Evolutionary conservation across 2,797 vertebrate species (phyloP).

Genomic region (Poecile montanus): DNA sequence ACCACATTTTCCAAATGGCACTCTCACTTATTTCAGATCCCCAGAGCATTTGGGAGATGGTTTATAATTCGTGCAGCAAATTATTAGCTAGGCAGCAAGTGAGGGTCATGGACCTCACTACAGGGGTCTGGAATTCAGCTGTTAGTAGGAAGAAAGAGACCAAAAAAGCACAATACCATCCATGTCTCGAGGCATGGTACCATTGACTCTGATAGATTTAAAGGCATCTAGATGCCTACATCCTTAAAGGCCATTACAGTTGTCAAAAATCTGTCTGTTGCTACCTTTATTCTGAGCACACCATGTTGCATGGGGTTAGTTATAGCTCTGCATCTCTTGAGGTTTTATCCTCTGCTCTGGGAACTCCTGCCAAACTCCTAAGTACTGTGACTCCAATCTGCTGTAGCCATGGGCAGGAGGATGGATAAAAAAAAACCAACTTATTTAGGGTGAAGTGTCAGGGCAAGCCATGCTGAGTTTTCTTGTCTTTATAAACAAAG

Average conservation of each 20-base stretch:
- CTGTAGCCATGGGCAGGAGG: not conserved
- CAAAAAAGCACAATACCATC: not conserved
- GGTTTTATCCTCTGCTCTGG: not conserved
- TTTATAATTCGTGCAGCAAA: constrained; percentile 1
- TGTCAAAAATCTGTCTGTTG: not conserved
- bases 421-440: not conserved
- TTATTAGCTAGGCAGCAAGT: not conserved
- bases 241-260: not conserved
- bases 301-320: not conserved
- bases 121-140: not conserved
- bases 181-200: not conserved
- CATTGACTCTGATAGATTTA: not conserved
- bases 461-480: not conserved
- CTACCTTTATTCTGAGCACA: not conserved
- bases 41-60: not conserved
- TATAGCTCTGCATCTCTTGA: not conserved
- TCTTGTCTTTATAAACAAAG: not conserved
- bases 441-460: not conserved
- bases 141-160: not conserved
- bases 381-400: not conserved
- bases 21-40: not conserved
- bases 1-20: not conserved
- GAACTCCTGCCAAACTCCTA: not conserved
- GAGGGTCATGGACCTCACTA: not conserved
- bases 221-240: not conserved